Evolutionary conservation across 2,113 vertebrate genomes (phyloP), one percentile per base, ranked within the genome.

Genomic region (Hemiprocne comata): DNA sequence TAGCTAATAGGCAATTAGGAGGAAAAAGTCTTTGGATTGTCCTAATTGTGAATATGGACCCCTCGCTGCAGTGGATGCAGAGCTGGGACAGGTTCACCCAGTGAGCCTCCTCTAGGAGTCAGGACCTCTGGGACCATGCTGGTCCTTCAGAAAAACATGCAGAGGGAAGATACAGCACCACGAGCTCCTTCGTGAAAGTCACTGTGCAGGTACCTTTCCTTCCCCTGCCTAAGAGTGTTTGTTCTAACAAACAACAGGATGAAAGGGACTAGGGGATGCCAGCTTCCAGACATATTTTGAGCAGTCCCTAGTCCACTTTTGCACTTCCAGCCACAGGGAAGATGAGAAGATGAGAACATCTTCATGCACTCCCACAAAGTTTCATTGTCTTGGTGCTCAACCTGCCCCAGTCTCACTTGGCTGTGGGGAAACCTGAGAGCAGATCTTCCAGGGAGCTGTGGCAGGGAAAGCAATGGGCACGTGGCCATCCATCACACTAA

Each of bases 401-500:
- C 1, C 9, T 0, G 5, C 1, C 29, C 10, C 31, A 61, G 50
- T 14, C 17, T 76, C 2, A 3, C 16, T 29, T 7, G 4, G 51
- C 31, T 62, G 42, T 18, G 28, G 14, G n/a, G 34, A 79, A 58
- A 46, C 31, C 7, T 29, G 62, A 51, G 34, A 55, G 73, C 10
- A 60, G 29, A 53, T 42, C 42, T 73, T 72, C 57, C 34, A 51
- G 31, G 50, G 58, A 90, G 26, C 19, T 0, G 0, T 48, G 46
- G 62, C 10, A 50, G 44, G 10, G 40, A 31, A 53, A 70, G 55
- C 38, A 21, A 21, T 1, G 1, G 42, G 36, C 31, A 40, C 0
- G 0, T 4, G 11, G 46, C 26, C 1, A 0, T 6, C 24, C 33
- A 13, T 23, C 5, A 12, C 11, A 21, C 24, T 19, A 58, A 34